Base-by-base conservation (phyloP, 1,140 invertebrate species). In the Harpegnathos saltator region DNA sequence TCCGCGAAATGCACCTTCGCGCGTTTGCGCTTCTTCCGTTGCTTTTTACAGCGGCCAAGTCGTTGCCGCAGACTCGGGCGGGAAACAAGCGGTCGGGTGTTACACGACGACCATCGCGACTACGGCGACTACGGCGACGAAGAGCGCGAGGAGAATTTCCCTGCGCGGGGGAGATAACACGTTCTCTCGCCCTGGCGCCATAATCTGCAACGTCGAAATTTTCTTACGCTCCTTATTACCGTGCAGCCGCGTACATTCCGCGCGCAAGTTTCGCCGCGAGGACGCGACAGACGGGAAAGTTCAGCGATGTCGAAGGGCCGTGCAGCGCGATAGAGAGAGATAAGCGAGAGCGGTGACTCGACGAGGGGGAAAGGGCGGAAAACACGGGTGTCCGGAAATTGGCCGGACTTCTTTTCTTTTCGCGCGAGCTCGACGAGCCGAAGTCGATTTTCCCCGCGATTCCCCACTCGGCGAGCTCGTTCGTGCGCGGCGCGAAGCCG, bases 51-150 rank as follows among this genome's bases (percentile, higher is more conserved):
- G 54, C 29, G 29, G 59, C 19, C 22, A n/a, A 26, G 71, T 61
- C 33, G 29, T 82, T 62, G 17, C 58, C 58, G 66, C 58, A 62
- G 66, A 62, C 78, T 48, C 5, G 58, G 29, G 19, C 33, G 68
- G 59, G 72, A 82, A 33, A 73, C 73, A n/a, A n/a, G n/a, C 50
- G n/a, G 14, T 26, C 24, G 26, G 4, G 1, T 62, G 24, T 66
- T 19, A 48, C n/a, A n/a, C 19, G 38, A 38, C n/a, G 29, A 9
- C n/a, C n/a, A 33, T 63, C 7, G 22, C 2, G 24, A 3, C 44
- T 2, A 5, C 50, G 44, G 5, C n/a, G n/a, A 11, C 2, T 48
- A 3, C 44, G 4, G 12, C 50, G 44, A 33, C n/a, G n/a, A 11
- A 44, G 38, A 44, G 33, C 19, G 44, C 5, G 65, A 50, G 50